These are phyloP conservation scores for Meloidogyne floridensis DNA, from an alignment of 1,140 invertebrate genomes.

Conservation along the genomic window DNA sequence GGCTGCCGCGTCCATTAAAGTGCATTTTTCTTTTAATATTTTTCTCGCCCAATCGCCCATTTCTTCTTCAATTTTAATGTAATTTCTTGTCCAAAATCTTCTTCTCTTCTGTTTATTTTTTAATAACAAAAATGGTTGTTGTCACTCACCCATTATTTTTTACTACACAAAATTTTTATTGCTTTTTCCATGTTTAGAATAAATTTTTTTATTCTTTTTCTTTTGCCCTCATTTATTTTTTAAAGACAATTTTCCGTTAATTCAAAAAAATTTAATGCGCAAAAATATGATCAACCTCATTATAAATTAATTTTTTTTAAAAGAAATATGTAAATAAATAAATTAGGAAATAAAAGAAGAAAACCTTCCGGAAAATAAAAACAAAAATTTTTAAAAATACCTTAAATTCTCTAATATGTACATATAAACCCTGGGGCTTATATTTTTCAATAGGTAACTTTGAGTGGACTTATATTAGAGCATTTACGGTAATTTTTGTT, in stretches of 20 bases:
- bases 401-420: too few species aligned
- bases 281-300: not conserved
- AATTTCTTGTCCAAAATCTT: slow-evolving; percentile 1
- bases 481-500: too few species aligned
- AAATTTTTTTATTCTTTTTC: not conserved
- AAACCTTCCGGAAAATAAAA: not conserved
- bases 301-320: not conserved
- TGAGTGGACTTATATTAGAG: too few species aligned
- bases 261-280: not conserved
- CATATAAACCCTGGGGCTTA: too few species aligned
- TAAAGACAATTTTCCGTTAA: not conserved
- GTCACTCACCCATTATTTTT: not conserved
- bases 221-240: slow-evolving; percentile 1
- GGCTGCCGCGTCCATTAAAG: not conserved
- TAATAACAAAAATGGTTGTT: not conserved
- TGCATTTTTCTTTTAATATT: not conserved
- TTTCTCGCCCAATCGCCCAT: not conserved
- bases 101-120: not conserved
- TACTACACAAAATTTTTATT: not conserved
- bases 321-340: too few species aligned
- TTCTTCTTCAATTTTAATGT: not conserved
- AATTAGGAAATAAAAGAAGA: too few species aligned
- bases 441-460: too few species aligned
- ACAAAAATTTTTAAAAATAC: too few species aligned
- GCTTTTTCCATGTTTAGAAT: not conserved